Conservation (phyloP, 2,797 vertebrate genomes). For the Sebastes baramenuke region DNA sequence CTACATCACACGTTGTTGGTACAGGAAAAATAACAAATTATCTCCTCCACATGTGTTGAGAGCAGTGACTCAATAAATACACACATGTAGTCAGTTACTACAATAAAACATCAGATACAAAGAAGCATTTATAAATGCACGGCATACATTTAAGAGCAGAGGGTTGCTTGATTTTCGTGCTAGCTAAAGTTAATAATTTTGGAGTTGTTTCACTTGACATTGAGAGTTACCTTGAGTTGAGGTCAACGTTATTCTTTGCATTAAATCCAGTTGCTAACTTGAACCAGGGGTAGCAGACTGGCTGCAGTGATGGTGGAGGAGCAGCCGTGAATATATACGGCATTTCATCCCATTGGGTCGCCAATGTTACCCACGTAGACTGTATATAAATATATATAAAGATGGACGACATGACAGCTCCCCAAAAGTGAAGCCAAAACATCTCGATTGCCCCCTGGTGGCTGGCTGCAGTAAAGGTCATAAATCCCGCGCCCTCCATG, state of each 20-base stretch:
- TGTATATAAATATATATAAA: too few relatives aligned
- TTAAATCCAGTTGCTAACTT: not conserved
- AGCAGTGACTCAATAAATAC: not conserved
- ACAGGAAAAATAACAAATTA: not conserved
- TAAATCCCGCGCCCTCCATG: too few relatives aligned
- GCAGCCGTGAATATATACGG: not conserved
- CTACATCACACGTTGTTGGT: not conserved
- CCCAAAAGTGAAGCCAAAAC: too few relatives aligned
- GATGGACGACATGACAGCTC: too few relatives aligned
- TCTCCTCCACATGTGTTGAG: not conserved
- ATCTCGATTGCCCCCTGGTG: too few relatives aligned
- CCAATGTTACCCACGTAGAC: not conserved
- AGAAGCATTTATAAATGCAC: too few relatives aligned
- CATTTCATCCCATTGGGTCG: not conserved
- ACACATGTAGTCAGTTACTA: not conserved
- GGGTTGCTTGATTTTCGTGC: not conserved
- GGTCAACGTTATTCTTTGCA: not conserved
- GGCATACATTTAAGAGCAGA: not conserved
- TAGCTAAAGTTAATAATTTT: not conserved
- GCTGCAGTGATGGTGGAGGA: not conserved
- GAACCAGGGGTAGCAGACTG: not conserved
- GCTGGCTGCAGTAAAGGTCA: too few relatives aligned
- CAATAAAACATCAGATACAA: not conserved
- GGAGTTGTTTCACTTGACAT: conserved; percentile 6
- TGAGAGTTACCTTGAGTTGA: not conserved